Evolutionary conservation across 2,113 vertebrate species (phyloP).

Genomic region (Bufo bufo): DNA sequence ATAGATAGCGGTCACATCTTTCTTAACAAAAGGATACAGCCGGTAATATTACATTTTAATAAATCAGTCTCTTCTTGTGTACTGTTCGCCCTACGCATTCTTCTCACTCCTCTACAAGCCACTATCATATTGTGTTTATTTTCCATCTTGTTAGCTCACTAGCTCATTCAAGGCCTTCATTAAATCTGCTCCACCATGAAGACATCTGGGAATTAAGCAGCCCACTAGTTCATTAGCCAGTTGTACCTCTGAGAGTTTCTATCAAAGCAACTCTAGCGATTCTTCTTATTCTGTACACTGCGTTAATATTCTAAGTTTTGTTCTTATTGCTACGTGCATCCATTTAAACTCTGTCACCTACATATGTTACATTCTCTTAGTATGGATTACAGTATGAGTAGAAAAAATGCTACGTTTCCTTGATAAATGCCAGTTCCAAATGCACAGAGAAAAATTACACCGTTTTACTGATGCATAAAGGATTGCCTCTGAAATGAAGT

Average conservation of each 20-base stretch:
- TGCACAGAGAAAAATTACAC: background rate
- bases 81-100: conserved; percentile 49
- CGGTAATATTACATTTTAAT: background rate
- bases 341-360: conserved; percentile 47
- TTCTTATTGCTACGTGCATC: conserved; percentile 39
- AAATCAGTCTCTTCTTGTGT: conserved; percentile 35
- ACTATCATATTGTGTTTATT: conserved; percentile 51
- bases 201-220: conserved; percentile 60
- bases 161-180: conserved; percentile 59
- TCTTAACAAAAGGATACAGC: conserved; percentile 9
- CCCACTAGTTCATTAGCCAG: conserved; percentile 60
- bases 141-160: conserved; percentile 58
- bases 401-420: conserved; percentile 21
- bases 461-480: background rate
- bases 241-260: conserved; percentile 55
- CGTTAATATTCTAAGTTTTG: conserved; percentile 50
- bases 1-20: background rate
- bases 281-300: conserved; percentile 36
- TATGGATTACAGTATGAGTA: conserved; percentile 37
- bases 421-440: conserved; percentile 30
- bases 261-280: conserved; percentile 46
- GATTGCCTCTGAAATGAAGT: background rate
- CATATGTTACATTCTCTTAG: conserved; percentile 42
- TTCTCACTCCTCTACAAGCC: conserved; percentile 50
- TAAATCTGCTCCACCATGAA: conserved; percentile 62